A percentile compares a stretch with the other conserved stretches of the same genome.
Evolutionary conservation across 2,888 invertebrate genomes (phyloP).

Genomic region (Scrobipalpa atriplicella): DNA sequence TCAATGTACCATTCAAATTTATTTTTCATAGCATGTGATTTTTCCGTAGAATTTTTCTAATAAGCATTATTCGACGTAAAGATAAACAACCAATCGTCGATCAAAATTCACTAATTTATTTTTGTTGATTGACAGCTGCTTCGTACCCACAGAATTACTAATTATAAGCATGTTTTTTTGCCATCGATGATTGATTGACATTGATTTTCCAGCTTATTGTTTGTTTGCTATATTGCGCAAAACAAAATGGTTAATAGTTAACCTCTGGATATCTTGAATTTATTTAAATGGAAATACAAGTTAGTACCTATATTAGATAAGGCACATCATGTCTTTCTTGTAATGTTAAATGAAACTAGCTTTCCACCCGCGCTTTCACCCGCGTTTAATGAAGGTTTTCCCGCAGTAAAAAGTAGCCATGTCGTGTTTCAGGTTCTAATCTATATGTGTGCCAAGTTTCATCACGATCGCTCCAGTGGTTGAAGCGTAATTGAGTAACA

Average conservation of each 20-base stretch:
- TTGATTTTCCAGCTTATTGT: conserved; percentile 17
- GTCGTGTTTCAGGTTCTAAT: no score
- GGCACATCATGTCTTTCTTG: no score
- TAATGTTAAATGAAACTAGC: no score
- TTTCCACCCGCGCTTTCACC: no score
- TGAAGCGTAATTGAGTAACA: no score
- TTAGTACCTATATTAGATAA: neutral
- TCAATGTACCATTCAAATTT: no score
- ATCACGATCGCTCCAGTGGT: no score
- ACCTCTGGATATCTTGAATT: neutral
- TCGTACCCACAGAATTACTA: neutral
- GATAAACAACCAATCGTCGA: neutral
- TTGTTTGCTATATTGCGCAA: conserved; percentile 14
- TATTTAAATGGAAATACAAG: neutral
- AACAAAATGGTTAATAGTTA: conserved; percentile 1
- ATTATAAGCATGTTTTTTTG: conserved; percentile 17
- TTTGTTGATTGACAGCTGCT: conserved; percentile 5
- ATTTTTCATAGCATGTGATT: no score
- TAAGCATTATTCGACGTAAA: neutral
- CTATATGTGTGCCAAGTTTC: no score
- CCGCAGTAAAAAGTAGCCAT: no score
- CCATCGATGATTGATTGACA: conserved; percentile 3
- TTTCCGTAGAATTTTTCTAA: no score
- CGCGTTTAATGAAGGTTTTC: no score
- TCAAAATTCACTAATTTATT: neutral